These are phyloP conservation scores for Erythrolamprus reginae DNA, from an alignment of 2,113 vertebrate genomes.

Conservation along the genomic window DNA sequence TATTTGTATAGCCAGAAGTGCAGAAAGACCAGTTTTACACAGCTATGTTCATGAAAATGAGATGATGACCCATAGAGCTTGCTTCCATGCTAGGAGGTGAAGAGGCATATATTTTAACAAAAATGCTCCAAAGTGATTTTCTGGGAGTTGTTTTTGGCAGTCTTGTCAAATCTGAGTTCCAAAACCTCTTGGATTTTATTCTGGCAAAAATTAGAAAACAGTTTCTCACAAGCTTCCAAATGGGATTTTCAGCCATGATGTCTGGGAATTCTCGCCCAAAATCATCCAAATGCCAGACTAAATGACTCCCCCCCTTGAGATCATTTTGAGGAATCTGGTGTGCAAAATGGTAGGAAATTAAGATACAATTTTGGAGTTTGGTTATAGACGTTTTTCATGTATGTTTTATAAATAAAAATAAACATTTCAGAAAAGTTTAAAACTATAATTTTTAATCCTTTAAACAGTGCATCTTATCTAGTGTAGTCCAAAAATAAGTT, in stretches of 20 bases:
- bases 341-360: not conserved
- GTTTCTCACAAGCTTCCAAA: not conserved
- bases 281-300: not conserved
- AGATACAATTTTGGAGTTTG: not conserved
- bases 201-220: not conserved
- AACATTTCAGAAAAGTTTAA: not conserved
- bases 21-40: not conserved
- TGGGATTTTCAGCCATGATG: not conserved
- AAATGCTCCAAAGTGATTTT: not conserved
- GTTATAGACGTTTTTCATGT: not conserved
- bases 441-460: not conserved
- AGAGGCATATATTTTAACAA: not conserved
- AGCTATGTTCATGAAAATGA: not conserved
- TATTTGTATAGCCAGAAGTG: not conserved
- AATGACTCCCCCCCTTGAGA: not conserved
- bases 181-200: not conserved
- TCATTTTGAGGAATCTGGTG: not conserved
- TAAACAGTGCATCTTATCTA: not conserved
- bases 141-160: not conserved
- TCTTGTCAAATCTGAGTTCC: not conserved
- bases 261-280: not conserved
- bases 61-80: not conserved
- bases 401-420: not conserved
- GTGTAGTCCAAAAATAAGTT: not conserved
- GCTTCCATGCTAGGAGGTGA: not conserved